Evolutionary conservation across 2,797 vertebrate genomes (phyloP).

Genomic region (Siniperca scherzeri): DNA sequence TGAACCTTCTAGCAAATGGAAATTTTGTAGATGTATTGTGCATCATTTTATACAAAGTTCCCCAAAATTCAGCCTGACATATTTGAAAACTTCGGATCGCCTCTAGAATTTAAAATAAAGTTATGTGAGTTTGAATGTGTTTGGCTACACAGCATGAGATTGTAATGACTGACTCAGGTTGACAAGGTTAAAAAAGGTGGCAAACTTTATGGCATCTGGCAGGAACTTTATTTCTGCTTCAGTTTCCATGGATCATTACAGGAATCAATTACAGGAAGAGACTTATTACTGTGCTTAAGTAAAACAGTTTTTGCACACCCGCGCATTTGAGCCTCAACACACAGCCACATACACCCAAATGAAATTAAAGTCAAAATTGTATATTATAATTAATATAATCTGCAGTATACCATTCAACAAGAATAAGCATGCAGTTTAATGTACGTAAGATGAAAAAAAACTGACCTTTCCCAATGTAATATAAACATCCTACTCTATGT

Average conservation of each 20-base stretch:
- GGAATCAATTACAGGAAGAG: no score
- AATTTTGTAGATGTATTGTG: neutral
- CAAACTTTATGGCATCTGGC: neutral
- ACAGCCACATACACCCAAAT: neutral
- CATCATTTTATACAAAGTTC: neutral
- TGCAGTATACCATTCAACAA: neutral
- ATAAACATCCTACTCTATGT: neutral
- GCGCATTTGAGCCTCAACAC: neutral
- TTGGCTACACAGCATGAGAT: neutral
- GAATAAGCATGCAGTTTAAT: neutral
- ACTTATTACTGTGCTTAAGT: neutral
- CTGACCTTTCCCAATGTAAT: neutral
- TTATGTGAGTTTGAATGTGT: neutral
- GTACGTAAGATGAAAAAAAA: no score
- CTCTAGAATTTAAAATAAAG: neutral
- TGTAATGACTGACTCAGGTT: neutral
- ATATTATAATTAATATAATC: neutral
- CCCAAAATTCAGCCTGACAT: neutral
- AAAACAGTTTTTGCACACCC: neutral
- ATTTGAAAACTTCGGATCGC: neutral
- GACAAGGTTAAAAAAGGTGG: neutral
- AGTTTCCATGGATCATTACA: conserved; percentile 1
- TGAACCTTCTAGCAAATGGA: neutral
- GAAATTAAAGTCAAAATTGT: neutral
- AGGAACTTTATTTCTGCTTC: neutral